phyloP scores from a whole-genome alignment of 2,888 invertebrate species.

The Spialia ferax region DNA sequence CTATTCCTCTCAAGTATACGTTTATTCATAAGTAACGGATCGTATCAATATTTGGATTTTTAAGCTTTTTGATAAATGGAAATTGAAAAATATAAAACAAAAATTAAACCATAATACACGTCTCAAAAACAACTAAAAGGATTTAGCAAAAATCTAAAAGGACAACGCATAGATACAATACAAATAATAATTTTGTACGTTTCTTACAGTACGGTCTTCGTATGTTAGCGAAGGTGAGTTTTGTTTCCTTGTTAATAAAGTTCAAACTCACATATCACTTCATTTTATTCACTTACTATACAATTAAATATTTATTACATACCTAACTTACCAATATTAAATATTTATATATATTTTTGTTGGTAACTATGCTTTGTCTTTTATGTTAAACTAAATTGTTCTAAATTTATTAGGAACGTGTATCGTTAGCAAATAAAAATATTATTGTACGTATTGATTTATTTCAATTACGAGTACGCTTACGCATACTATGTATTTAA shows the following conservation, averaged over 20 bases:
- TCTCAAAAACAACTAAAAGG: no score
- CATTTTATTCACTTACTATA: slow-evolving; percentile 21
- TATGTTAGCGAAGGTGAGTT: slow-evolving; percentile 59
- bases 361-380: slow-evolving; percentile 61
- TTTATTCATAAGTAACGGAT: background rate
- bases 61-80: background rate
- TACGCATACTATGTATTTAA: no score
- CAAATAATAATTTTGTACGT: slow-evolving; percentile 14
- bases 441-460: background rate
- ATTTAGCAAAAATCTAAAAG: background rate
- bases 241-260: slow-evolving; percentile 16
- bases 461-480: background rate
- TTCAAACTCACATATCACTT: slow-evolving; percentile 8
- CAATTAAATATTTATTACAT: background rate
- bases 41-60: background rate
- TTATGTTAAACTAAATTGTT: slow-evolving; percentile 48
- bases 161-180: slow-evolving; percentile 29
- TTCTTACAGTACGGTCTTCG: slow-evolving; percentile 56
- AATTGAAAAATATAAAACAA: no score
- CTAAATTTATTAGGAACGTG: background rate
- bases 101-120: no score
- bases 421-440: background rate
- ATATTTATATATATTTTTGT: background rate
- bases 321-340: background rate
- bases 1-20: background rate